Percentiles rank a stretch among this genome's conserved stretches.
These are phyloP conservation scores for Holothuria leucospilota DNA, from an alignment of 53 echinoderm and acorn worm species.

Conservation along the genomic window DNA sequence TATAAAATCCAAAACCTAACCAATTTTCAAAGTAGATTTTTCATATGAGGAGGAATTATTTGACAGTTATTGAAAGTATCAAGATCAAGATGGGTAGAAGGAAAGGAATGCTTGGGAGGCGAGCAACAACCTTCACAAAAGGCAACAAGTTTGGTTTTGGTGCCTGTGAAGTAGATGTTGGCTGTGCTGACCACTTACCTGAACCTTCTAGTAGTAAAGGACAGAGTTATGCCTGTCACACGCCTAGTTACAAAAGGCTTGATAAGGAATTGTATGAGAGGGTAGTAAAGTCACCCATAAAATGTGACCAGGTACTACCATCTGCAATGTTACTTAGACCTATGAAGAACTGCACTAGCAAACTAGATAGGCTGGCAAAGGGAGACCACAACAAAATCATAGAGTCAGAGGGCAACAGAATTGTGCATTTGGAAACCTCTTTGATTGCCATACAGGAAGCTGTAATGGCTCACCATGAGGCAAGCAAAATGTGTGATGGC, in stretches of 20 bases:
- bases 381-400: too few species aligned
- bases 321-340: not conserved
- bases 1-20: too few species aligned
- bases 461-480: not conserved
- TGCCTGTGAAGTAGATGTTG: too few species aligned
- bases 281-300: not conserved
- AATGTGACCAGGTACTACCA: too few species aligned
- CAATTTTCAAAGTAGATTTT: too few species aligned
- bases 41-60: too few species aligned
- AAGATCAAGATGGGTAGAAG: slow-evolving; percentile 16
- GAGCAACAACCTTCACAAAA: not conserved
- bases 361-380: not conserved
- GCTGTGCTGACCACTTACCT: not conserved
- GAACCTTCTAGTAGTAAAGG: not conserved
- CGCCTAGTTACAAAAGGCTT: not conserved
- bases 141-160: not conserved
- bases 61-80: too few species aligned
- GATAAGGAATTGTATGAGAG: slow-evolving; percentile 1
- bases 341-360: not conserved
- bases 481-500: not conserved
- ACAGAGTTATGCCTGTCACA: too few species aligned
- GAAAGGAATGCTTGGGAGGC: slow-evolving; percentile 13
- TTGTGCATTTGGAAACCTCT: not conserved
- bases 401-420: not conserved
- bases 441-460: not conserved